These are phyloP conservation scores for Porites lutea DNA, from an alignment of 64 coral and sea anemone genomes.

Conservation along the genomic window DNA sequence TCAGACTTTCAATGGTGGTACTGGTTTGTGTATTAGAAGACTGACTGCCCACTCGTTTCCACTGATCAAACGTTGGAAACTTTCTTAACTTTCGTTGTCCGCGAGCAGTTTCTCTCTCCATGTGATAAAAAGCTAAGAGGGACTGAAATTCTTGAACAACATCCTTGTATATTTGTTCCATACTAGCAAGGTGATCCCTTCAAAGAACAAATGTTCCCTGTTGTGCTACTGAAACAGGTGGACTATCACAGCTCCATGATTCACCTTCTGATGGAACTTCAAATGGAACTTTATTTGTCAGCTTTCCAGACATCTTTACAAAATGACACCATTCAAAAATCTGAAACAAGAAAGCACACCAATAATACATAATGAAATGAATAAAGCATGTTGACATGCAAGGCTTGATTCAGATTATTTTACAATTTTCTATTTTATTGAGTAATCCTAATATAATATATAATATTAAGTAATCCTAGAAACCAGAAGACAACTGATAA, in stretches of 20 bases:
- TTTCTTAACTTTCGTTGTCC: background rate
- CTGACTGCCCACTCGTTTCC: slow-evolving; percentile 42
- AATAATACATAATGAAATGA: too few species aligned
- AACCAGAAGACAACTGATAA: too few species aligned
- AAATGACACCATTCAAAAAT: slow-evolving; percentile 47
- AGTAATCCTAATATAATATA: too few species aligned
- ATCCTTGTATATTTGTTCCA: slow-evolving; percentile 31
- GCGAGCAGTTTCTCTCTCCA: slow-evolving; percentile 33
- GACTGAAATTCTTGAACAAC: background rate
- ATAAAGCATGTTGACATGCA: too few species aligned
- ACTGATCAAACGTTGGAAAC: slow-evolving; percentile 41
- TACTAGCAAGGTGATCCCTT: background rate
- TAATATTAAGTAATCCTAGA: too few species aligned
- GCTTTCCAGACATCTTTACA: slow-evolving; percentile 32
- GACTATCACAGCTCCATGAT: background rate
- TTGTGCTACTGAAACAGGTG: background rate
- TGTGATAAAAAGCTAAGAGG: slow-evolving; percentile 36
- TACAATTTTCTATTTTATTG: too few species aligned
- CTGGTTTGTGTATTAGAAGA: too few species aligned
- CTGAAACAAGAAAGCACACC: background rate
- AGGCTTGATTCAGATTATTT: too few species aligned
- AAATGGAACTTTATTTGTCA: slow-evolving; percentile 52
- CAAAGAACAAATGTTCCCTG: slow-evolving; percentile 7
- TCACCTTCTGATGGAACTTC: slow-evolving; percentile 22
- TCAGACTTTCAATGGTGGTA: too few species aligned